Evolutionary conservation across 1,140 invertebrate species (phyloP), one percentile per base, ranked within the genome.

Genomic region (Ylistrum balloti): DNA sequence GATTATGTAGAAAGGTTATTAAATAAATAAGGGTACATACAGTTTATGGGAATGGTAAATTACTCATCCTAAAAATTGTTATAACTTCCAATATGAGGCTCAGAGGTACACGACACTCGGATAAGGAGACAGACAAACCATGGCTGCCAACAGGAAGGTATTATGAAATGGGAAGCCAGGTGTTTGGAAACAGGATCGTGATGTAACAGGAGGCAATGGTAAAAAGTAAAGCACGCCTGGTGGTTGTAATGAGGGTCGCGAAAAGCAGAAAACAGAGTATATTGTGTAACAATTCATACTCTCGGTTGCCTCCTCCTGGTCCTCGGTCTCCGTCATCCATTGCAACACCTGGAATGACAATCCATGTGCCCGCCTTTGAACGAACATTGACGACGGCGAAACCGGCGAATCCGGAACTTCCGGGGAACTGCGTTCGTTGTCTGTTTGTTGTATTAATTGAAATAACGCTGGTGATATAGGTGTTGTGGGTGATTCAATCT

Each of bases 331-430:
- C 13, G 95, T 95, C 92, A 95, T 92, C 95, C 94, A 95, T 92
- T 95, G 95, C 41, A 95, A 93, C 2, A 95, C 93, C 86, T 93
- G 93, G 90, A 95, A 95, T 33, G 95, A 95, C 90, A 94, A 90
- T 88, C 94, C 94, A 90, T 95, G 93, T 87, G 94, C 94, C 86
- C 90, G 91, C 32, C 92, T 5, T 13, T 5, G 90, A 87, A 86
- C 86, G 88, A 87, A 90, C 48, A 90, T 88, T 17, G 92, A 87
- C 33, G 88, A 89, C n/a, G 89, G 87, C 85, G 91, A 90, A 88
- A 90, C 85, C 22, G 56, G 56, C 56, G 56, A 28, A 28, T 74
- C 56, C 22, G 56, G 56, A 28, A 74, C 56, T n/a, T 74, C 56
- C 56, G 56, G 34, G 5, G 20, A 33, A 35, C 35, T 28, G 0